phyloP scores from a whole-genome alignment of 2,113 vertebrate genomes.

The Perognathus longimembris region DNA sequence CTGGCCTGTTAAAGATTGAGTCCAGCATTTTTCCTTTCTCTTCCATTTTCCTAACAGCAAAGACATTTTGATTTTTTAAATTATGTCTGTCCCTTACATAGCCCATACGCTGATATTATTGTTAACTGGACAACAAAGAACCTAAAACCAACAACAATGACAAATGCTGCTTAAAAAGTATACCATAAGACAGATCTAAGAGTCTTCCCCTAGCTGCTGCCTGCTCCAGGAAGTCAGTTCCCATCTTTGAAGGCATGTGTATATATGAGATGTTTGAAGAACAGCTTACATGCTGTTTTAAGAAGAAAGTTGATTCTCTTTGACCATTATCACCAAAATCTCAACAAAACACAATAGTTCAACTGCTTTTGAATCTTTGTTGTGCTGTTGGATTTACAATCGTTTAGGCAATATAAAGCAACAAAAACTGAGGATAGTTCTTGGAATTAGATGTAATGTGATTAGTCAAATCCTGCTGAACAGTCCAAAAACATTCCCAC shows the following conservation, averaged over 20 bases:
- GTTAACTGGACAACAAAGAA: slow-evolving; percentile 21
- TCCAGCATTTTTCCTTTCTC: no score
- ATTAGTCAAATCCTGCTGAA: slow-evolving; percentile 12
- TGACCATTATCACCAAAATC: slow-evolving; percentile 10
- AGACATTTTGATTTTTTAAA: slow-evolving; percentile 18
- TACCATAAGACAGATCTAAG: slow-evolving; percentile 2
- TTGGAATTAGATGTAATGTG: not conserved
- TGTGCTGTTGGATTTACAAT: not conserved
- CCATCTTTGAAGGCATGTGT: not conserved
- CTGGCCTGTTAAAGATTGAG: no score
- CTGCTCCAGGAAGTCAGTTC: no score
- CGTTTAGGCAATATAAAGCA: slow-evolving; percentile 38
- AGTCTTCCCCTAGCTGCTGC: not conserved
- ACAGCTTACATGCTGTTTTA: not conserved
- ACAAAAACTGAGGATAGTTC: slow-evolving; percentile 40
- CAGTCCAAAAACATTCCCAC: not conserved
- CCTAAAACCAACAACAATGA: not conserved
- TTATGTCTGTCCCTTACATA: not conserved
- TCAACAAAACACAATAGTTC: slow-evolving; percentile 41
- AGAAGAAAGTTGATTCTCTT: slow-evolving; percentile 23
- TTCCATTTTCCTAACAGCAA: no score
- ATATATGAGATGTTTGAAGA: not conserved
- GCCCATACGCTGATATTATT: not conserved
- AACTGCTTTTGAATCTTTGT: slow-evolving; percentile 25
- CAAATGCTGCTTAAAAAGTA: not conserved